These are phyloP conservation scores for Penaeus monodon DNA, from an alignment of 2,888 invertebrate species.

Conservation along the genomic window DNA sequence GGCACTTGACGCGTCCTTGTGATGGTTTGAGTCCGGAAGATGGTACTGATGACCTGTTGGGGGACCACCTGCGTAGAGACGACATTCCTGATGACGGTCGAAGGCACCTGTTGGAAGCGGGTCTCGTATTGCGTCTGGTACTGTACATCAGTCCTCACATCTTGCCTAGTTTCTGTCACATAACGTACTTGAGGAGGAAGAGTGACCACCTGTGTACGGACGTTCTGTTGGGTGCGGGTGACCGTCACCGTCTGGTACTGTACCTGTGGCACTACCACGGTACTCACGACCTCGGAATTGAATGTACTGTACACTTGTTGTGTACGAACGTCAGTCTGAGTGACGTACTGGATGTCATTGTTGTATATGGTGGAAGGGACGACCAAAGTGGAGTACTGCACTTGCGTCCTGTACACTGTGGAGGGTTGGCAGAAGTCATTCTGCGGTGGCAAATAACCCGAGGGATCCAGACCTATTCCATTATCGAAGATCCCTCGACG, in stretches of 20 bases:
- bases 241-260: slow-evolving; percentile 39
- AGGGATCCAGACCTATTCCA: slow-evolving; percentile 5
- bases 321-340: slow-evolving; percentile 18
- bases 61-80: slow-evolving; percentile 46
- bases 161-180: slow-evolving; percentile 48
- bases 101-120: slow-evolving; percentile 34
- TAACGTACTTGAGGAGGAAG: slow-evolving; percentile 38
- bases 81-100: slow-evolving; percentile 51
- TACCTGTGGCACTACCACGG: slow-evolving; percentile 28
- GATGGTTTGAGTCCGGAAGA: slow-evolving; percentile 42
- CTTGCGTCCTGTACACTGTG: slow-evolving; percentile 33
- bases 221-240: slow-evolving; percentile 35
- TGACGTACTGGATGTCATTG: slow-evolving; percentile 28
- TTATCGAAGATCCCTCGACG: slow-evolving; percentile 28
- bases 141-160: slow-evolving; percentile 38
- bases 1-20: slow-evolving; percentile 47
- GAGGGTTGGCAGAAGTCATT: slow-evolving; percentile 34
- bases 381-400: slow-evolving; percentile 32
- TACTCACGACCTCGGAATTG: slow-evolving; percentile 40
- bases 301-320: slow-evolving; percentile 29
- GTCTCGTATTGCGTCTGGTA: slow-evolving; percentile 47
- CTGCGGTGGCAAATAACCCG: slow-evolving; percentile 33
- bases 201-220: slow-evolving; percentile 52
- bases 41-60: slow-evolving; percentile 48
- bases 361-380: slow-evolving; percentile 52